These are phyloP conservation scores for Grantiella picta DNA, from an alignment of 2,113 vertebrate genomes.

Conservation along the genomic window DNA sequence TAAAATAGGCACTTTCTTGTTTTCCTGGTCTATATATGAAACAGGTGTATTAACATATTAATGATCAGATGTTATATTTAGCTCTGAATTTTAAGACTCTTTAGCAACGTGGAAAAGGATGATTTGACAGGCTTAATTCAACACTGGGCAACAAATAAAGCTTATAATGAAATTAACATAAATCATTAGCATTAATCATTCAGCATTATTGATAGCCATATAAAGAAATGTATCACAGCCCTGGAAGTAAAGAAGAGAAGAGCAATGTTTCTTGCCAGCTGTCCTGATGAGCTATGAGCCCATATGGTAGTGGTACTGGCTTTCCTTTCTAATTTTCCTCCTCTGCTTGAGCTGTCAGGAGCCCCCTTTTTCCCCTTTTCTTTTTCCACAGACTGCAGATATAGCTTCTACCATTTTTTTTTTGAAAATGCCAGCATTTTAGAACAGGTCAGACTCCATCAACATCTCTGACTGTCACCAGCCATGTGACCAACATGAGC, in stretches of 20 bases:
- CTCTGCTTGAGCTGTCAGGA: conserved; percentile 67
- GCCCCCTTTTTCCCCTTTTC: background rate
- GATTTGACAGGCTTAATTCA: conserved; percentile 76
- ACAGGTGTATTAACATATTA: conserved; percentile 64
- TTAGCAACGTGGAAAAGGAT: conserved; percentile 59
- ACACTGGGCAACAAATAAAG: conserved; percentile 75
- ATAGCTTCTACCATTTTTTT: background rate
- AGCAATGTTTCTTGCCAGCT: conserved; percentile 69
- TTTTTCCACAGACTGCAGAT: background rate
- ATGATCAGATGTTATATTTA: conserved; percentile 67
- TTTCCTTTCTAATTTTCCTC: conserved; percentile 70
- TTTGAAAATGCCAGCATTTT: conserved; percentile 50
- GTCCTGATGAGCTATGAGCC: conserved; percentile 60
- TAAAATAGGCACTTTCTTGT: background rate
- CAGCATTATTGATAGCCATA: conserved; percentile 74
- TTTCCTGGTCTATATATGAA: conserved; percentile 25
- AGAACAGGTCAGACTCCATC: conserved; percentile 57
- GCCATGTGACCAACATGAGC: conserved; percentile 21
- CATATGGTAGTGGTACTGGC: conserved; percentile 50
- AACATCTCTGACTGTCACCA: conserved; percentile 50
- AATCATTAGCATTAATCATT: conserved; percentile 79
- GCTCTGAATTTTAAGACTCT: conserved; percentile 68
- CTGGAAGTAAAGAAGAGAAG: conserved; percentile 57
- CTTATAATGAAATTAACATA: conserved; percentile 82
- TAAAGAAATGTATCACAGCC: conserved; percentile 61